Conservation (phyloP, 2,113 vertebrate species). For the Aspidoscelis tigris region DNA sequence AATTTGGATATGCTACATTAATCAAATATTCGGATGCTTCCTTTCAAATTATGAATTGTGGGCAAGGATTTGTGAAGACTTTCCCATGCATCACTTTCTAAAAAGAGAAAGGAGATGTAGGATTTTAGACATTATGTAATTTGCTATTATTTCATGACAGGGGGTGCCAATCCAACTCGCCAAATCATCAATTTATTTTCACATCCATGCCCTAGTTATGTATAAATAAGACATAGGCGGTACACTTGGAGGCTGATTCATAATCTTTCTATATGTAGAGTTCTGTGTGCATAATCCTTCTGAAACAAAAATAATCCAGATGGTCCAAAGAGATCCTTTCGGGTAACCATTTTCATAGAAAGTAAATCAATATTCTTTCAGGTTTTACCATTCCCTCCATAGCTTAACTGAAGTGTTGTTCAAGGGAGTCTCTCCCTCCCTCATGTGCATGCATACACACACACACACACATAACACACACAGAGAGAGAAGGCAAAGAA, state of each 20-base stretch:
- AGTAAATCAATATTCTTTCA: constrained; percentile 66
- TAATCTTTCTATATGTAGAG: constrained; percentile 39
- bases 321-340: constrained; percentile 48
- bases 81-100: constrained; percentile 20
- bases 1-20: constrained; percentile 35
- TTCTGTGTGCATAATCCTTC: constrained; percentile 42
- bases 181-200: constrained; percentile 32
- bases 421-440: constrained; percentile 39
- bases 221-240: constrained; percentile 22
- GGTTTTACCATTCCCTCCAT: constrained; percentile 47
- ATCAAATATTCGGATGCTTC: neutral
- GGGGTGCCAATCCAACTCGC: neutral
- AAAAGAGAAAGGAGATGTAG: constrained; percentile 14
- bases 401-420: constrained; percentile 60
- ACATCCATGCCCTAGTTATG: constrained; percentile 2
- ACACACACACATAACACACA: constrained; percentile 30
- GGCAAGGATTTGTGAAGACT: constrained; percentile 12
- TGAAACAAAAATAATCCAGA: constrained; percentile 40
- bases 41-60: constrained; percentile 4
- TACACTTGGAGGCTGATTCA: constrained; percentile 24
- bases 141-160: constrained; percentile 44
- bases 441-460: constrained; percentile 35
- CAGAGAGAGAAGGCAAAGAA: constrained; percentile 59
- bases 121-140: constrained; percentile 36
- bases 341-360: constrained; percentile 53